Evolutionary conservation across 2,797 vertebrate genomes (phyloP), one percentile per base, ranked within the genome.

Genomic region (Ptychadena robeensis): DNA sequence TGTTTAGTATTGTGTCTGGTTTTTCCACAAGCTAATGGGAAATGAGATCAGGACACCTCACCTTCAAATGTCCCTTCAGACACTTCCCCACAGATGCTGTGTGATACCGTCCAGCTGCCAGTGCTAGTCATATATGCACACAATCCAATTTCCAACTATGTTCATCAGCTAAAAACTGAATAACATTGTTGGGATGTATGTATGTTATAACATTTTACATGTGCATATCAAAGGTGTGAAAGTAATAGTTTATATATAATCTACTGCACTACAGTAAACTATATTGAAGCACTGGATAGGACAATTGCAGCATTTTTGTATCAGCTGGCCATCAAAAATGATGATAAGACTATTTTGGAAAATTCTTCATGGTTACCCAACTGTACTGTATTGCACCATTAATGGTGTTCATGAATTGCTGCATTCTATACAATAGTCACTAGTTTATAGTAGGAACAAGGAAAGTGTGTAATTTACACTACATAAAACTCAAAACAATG

Each of bases 61-160:
- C 89, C 90, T 91, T 91, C 87, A 91, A 89, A 90, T 81, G 87
- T 80, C 90, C 89, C 89, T 79, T 86, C 25, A 57, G 86, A 81
- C 38, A 1, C 22, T 79, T 69, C 76, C 44, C 12, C 32, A 32
- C 32, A 69, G 65, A 79, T 64, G 67, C n/a, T 30, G 31, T 35
- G 67, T 31, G 59, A 28, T 37, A 18, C 76, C 34, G 65, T 22
- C 76, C 44, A 37, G 65, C n/a, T 57, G 65, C 31, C 25, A 28
- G 15, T 22, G n/a, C 30, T 35, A 78, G 15, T 32, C 75, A 67
- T 30, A 66, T 25, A 65, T 14, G 65, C 64, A 53, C 75, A 35
- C 44, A 31, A 68, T 68, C 8, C 53, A 57, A 5, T 57, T 15
- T 59, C 28, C 27, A 79, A 53, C 34, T 53, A 18, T 44, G 35